Evolutionary conservation across 1,140 invertebrate genomes (phyloP), one percentile per base, ranked within the genome.

Genomic region (Lutraria rhynchaena): DNA sequence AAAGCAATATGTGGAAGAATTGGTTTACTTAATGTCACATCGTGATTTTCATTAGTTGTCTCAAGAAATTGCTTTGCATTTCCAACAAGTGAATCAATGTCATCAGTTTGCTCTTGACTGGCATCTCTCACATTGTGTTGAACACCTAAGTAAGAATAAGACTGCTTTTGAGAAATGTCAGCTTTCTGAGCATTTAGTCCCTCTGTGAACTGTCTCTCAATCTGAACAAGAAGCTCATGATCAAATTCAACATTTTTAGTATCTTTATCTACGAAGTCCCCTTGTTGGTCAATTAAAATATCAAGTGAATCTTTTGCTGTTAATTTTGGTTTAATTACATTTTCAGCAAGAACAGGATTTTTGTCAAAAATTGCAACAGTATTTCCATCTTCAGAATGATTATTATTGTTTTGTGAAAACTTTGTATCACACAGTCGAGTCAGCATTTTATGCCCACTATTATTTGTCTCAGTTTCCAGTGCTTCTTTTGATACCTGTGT

Each of bases 241-340:
- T 69, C 61, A 57, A 80, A 49, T 13, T 70, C 65, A 44, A 67
- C 53, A 65, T 44, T 77, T 27, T 77, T n/a, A 11, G 51, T n/a
- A 51, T 67, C 44, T 7, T 22, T 15, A n/a, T 69, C 41, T 27
- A 80, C 29, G 15, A 69, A 70, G 31, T 80, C 41, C 5, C 76
- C 76, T 80, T 80, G 76, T 27, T 80, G 46, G 5, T 80, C 63
- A 15, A 80, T 51, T 37, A 80, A 55, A 46, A 58, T 35, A 67
- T 80, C 76, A 11, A 80, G 27, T 29, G 76, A 70, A 60, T 51
- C 31, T 67, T 49, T 7, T 37, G 65, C 29, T 31, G 27, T n/a
- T 17, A 80, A 44, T 41, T 80, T 80, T 37, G 60, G 44, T 67
- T 77, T 77, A 29, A 11, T 19, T 41, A 7, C 37, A 41, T 41